Conservation (phyloP, 2,113 vertebrate genomes). For the Erythrolamprus reginae region DNA sequence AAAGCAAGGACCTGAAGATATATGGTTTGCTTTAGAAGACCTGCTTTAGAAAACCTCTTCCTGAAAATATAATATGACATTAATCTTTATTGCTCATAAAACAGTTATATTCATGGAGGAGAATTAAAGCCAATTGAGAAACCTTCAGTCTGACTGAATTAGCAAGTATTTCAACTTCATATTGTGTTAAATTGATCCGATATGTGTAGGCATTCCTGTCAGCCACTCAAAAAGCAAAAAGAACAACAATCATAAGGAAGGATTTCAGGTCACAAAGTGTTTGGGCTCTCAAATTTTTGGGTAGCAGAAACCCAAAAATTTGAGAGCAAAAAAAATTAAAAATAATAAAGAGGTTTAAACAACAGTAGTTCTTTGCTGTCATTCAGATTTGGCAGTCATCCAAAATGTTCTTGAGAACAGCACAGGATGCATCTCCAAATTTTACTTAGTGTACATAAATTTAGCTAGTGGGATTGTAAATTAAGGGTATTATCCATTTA, state of each 20-base stretch:
- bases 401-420: background rate
- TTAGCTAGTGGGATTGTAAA: background rate
- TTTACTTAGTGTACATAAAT: background rate
- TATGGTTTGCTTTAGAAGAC: background rate
- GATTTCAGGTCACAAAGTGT: background rate
- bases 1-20: background rate
- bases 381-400: background rate
- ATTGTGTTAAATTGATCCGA: background rate
- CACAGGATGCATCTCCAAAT: background rate
- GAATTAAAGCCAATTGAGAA: background rate
- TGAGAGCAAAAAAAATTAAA: background rate
- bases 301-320: background rate
- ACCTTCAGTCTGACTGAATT: background rate
- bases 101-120: background rate
- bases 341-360: background rate
- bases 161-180: background rate
- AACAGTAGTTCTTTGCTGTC: background rate
- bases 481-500: background rate
- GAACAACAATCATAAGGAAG: background rate
- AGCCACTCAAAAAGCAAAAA: background rate
- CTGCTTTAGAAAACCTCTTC: background rate
- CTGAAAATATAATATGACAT: background rate
- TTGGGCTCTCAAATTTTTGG: background rate
- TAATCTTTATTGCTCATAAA: background rate
- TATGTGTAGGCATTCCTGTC: background rate